Conservation (phyloP, 92 coral and sea anemone genomes). For the Palythoa grandis region DNA sequence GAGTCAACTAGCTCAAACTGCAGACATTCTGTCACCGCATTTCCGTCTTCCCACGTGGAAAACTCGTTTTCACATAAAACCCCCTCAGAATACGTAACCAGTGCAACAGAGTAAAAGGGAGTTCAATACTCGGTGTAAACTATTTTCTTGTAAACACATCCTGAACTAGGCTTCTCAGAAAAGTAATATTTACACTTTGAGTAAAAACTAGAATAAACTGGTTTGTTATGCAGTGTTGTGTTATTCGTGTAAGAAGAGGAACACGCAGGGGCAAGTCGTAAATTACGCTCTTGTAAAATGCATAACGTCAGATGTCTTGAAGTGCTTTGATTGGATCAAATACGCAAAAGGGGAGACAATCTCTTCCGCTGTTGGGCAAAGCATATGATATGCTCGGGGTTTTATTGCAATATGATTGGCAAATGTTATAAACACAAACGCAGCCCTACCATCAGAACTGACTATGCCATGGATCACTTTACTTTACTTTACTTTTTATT, state of each 20-base stretch:
- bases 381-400: neutral
- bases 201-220: neutral
- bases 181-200: neutral
- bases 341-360: neutral
- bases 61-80: neutral
- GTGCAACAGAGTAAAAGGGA: neutral
- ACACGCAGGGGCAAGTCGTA: neutral
- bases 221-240: neutral
- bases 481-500: too few relatives aligned
- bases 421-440: neutral
- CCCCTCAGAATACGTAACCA: too few relatives aligned
- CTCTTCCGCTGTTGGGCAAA: neutral
- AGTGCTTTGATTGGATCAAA: constrained; percentile 3
- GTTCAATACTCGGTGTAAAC: neutral
- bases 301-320: neutral
- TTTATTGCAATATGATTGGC: neutral
- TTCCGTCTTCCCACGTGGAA: neutral
- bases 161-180: neutral
- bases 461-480: too few relatives aligned
- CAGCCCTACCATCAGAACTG: too few relatives aligned
- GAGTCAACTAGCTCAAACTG: neutral
- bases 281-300: neutral
- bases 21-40: neutral
- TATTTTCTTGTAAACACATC: neutral
- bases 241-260: neutral